phyloP scores from a whole-genome alignment of 2,888 invertebrate genomes.

The Papilio protenor region DNA sequence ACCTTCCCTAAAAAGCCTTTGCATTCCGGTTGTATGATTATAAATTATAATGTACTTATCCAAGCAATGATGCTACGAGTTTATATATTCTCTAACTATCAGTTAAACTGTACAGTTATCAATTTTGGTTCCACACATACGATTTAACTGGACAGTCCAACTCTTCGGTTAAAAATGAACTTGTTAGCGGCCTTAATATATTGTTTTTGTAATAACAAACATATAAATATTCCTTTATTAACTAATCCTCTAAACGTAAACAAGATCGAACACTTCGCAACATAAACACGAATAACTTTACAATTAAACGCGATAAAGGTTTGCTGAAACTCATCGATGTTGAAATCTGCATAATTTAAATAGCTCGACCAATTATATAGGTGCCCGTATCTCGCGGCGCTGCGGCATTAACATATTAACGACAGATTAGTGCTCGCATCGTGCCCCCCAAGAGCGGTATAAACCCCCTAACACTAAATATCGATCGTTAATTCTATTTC shows the following conservation, averaged over 20 bases:
- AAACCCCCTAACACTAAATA: constrained; percentile 29
- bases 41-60: too few species aligned
- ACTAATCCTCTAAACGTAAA: background rate
- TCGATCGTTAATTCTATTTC: constrained; percentile 15
- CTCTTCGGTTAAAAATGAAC: too few species aligned
- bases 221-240: background rate
- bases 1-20: too few species aligned
- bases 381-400: constrained; percentile 24
- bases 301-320: constrained; percentile 28
- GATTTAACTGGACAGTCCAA: too few species aligned
- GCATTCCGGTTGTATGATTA: too few species aligned
- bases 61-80: too few species aligned
- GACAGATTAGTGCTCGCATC: constrained; percentile 49
- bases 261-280: background rate
- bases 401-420: constrained; percentile 49
- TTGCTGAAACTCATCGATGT: constrained; percentile 19
- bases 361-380: constrained; percentile 35
- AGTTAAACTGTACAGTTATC: too few species aligned
- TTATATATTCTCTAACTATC: too few species aligned
- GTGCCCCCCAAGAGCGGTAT: constrained; percentile 36
- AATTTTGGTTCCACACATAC: too few species aligned
- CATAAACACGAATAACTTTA: constrained; percentile 6
- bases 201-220: too few species aligned
- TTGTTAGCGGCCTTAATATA: too few species aligned
- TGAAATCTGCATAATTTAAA: constrained; percentile 38